Base-by-base conservation (phyloP, 2,113 vertebrate genomes). In the Oceanodroma tethys region DNA sequence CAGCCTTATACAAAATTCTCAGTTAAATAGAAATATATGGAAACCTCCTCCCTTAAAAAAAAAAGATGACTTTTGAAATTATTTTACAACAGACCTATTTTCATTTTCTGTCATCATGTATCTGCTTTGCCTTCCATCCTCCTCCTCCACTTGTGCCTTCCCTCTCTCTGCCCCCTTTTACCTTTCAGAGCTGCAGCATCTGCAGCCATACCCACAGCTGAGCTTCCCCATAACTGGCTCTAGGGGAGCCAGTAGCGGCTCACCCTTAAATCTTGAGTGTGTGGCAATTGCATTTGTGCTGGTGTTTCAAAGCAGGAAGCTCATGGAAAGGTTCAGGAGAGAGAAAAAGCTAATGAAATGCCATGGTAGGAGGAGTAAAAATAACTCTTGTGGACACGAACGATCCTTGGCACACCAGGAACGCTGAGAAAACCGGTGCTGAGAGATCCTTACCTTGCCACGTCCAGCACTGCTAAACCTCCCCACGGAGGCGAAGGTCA, bases 211-310 rank as follows among this genome's bases (percentile, higher is more conserved):
- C 19, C 55, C 59, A 22, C 45, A 17, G n/a, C 55, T 32, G 75
- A 94, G 63, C 73, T 78, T 81, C 80, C 55, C 78, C 50, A 11
- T 13, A 23, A 2, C 20, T 1, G 12, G 34, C 83, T 87, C 34
- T 15, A 14, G 65, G 19, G 58, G 62, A 84, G 73, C n/a, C 5
- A 4, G 45, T 2, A 29, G 75, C 12, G 8, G 66, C 75, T 81
- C 80, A 43, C 48, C 34, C 58, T 29, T 42, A 20, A 42, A 80
- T 56, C 66, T 52, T 2, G 0, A 79, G 62, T 0, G 0, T 19
- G 47, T 0, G 0, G 56, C 83, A 53, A 9, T 14, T 2, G 27
- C 5, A 0, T 56, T 34, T 50, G 62, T 55, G 60, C 68, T 9
- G 48, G 50, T 0, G 9, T 52, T 80, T 81, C 23, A 65, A 40